Evolutionary conservation across 64 coral and sea anemone species (phyloP).

Genomic region (Montipora sp.): DNA sequence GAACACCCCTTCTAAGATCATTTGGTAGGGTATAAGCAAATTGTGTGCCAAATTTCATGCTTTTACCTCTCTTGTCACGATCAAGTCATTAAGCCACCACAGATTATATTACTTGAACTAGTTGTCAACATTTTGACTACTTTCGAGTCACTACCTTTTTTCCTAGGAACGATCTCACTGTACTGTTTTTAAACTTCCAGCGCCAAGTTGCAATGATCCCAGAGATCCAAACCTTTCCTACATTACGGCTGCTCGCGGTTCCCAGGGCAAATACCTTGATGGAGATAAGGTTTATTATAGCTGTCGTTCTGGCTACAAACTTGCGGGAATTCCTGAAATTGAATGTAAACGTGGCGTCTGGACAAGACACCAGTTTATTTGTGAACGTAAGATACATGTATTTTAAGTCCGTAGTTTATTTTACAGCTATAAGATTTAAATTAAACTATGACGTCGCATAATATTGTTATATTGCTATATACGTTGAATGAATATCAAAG

Average conservation of each 20-base stretch:
- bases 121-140: not conserved
- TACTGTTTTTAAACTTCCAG: constrained; percentile 18
- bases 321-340: constrained; percentile 60
- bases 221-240: constrained; percentile 48
- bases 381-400: constrained; percentile 45
- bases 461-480: too few relatives aligned
- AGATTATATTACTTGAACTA: not conserved
- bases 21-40: too few relatives aligned
- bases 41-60: too few relatives aligned
- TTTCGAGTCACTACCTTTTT: not conserved
- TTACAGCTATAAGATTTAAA: too few relatives aligned
- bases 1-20: too few relatives aligned
- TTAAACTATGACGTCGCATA: too few relatives aligned
- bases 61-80: too few relatives aligned
- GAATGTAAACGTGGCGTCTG: constrained; percentile 47
- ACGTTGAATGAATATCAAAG: too few relatives aligned
- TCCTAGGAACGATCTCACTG: too few relatives aligned
- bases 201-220: constrained; percentile 64
- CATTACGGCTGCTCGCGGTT: constrained; percentile 52
- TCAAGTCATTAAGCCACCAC: too few relatives aligned
- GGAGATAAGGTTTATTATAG: constrained; percentile 60
- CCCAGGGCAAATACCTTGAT: constrained; percentile 52
- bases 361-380: constrained; percentile 28
- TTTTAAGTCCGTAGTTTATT: too few relatives aligned
- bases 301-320: constrained; percentile 61